Evolutionary conservation across 2,113 vertebrate species (phyloP), one percentile per base, ranked within the genome.

Genomic region (Cygnus atratus): DNA sequence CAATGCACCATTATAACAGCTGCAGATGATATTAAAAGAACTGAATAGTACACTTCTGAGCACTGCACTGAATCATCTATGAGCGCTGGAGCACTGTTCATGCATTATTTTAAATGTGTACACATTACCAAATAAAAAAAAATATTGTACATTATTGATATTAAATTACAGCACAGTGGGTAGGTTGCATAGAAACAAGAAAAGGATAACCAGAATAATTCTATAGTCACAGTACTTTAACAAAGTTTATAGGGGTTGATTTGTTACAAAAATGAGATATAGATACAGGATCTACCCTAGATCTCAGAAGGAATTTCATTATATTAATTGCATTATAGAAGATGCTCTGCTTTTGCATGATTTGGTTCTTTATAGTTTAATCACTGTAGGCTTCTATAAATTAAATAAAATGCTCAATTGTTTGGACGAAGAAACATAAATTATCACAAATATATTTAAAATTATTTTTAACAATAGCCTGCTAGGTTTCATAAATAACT

Each of bases 401-500:
- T 77, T 67, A 86, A 92, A 84, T 65, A 35, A 80, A 76, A 83
- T n/a, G 24, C 66, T 90, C 50, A 62, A 9, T 24, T 92, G 48
- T 74, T 81, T 72, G 33, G 57, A 81, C 25, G 90, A 92, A 63
- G 57, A 10, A 77, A 41, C 46, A 88, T 71, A 87, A 71, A 84
- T 72, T 67, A 74, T 12, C n/a, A 80, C 33, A 92, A 93, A 80
- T 62, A 72, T 4, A 48, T 83, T 62, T 68, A 41, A 70, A 91
- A 92, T 31, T 33, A 80, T 44, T 86, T 93, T 87, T 88, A 77
- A 87, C 77, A 88, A 93, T 88, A 92, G 71, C 39, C 65, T 84
- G 46, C 31, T 43, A 67, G n/a, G 46, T 0, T 80, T 3, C 77
- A 29, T 39, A 31, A 94, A 66, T 68, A 35, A 85, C 79, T 73